A percentile compares a stretch with the other conserved stretches of the same genome.
Evolutionary conservation across 2,113 vertebrate species (phyloP).

Genomic region (Penelope pileata): DNA sequence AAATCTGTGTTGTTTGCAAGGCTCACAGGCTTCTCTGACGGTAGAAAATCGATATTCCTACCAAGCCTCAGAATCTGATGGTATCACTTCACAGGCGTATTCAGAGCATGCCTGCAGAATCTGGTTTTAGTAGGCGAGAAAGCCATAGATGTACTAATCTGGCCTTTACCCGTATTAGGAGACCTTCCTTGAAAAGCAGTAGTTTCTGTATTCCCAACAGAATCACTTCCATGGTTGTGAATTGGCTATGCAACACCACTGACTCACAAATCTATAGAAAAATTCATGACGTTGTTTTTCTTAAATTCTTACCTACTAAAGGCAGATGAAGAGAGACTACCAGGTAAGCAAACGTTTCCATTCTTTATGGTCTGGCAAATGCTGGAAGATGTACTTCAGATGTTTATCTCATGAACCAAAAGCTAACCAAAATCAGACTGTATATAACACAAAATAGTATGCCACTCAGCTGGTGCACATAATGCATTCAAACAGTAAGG

Average conservation of each 20-base stretch:
- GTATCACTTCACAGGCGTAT: not conserved
- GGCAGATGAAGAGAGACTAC: not conserved
- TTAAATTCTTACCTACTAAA: not conserved
- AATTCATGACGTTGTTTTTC: not conserved
- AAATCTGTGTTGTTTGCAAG: not conserved
- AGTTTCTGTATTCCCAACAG: not conserved
- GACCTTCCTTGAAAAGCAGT: not conserved
- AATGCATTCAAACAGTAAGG: not conserved
- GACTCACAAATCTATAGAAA: not conserved
- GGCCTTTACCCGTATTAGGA: not conserved
- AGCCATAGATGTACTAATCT: not conserved
- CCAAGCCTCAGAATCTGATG: not conserved
- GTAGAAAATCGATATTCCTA: not conserved
- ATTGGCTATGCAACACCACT: not conserved
- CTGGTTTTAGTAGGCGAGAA: not conserved
- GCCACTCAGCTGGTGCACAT: not conserved
- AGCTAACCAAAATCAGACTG: not conserved
- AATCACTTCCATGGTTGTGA: not conserved
- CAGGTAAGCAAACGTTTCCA: not conserved
- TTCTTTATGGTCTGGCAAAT: not conserved
- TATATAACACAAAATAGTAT: not conserved
- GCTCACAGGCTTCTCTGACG: not conserved
- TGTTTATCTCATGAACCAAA: not conserved
- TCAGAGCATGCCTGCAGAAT: not conserved
- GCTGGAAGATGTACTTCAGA: not conserved